phyloP scores from a whole-genome alignment of 2,113 vertebrate genomes.

The Cinclus mexicanus region DNA sequence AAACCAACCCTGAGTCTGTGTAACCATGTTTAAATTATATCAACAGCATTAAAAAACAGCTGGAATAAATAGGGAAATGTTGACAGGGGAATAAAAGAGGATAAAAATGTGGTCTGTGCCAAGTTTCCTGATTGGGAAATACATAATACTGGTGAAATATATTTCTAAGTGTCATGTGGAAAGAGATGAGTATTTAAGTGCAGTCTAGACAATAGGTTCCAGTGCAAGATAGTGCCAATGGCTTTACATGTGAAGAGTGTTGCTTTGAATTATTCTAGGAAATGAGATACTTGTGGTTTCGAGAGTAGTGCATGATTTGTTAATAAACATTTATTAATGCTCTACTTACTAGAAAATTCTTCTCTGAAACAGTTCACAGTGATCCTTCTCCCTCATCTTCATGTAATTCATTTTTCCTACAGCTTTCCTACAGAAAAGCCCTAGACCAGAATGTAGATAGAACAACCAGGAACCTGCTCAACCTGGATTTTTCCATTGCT shows the following conservation, averaged over 20 bases:
- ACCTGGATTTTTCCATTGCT: neutral
- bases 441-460: neutral
- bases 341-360: neutral
- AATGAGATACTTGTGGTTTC: neutral
- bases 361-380: neutral
- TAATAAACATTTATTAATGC: neutral
- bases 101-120: neutral
- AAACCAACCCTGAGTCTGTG: neutral
- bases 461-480: neutral
- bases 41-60: neutral
- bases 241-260: neutral
- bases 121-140: neutral
- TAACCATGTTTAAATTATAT: neutral
- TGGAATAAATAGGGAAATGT: neutral
- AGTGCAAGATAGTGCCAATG: neutral
- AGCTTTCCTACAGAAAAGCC: neutral
- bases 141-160: neutral
- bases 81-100: neutral
- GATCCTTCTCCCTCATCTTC: neutral
- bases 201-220: neutral
- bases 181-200: neutral
- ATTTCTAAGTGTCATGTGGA: neutral
- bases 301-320: neutral
- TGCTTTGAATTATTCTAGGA: slow-evolving; percentile 7
- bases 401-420: neutral